These are phyloP conservation scores for Leptonema lineaticorne DNA, from an alignment of 1,140 invertebrate species.

Conservation along the genomic window DNA sequence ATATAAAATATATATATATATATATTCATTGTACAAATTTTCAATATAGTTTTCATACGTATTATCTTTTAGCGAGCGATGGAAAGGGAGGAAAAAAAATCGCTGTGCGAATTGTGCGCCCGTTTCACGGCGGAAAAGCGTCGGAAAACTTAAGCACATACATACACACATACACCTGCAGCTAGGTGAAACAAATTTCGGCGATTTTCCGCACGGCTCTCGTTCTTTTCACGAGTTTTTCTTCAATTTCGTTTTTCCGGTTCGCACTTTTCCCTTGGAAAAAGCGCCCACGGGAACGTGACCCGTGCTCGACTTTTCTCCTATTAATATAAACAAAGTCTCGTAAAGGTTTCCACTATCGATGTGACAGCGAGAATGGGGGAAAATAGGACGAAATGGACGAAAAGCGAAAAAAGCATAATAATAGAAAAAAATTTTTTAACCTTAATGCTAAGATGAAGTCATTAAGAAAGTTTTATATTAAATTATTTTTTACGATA, in stretches of 20 bases:
- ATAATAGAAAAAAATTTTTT: too few relatives aligned
- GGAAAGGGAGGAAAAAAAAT: background rate
- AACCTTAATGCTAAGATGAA: background rate
- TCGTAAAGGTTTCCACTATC: background rate
- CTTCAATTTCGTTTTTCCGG: background rate
- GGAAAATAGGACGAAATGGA: too few relatives aligned
- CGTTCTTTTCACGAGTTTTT: background rate
- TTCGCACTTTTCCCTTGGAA: background rate
- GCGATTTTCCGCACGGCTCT: background rate
- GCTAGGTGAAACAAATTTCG: slow-evolving; percentile 11
- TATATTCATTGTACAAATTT: too few relatives aligned
- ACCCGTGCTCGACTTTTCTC: background rate
- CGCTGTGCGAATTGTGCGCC: slow-evolving; percentile 6
- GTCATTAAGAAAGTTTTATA: too few relatives aligned
- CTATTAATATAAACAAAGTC: background rate
- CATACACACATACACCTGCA: too few relatives aligned
- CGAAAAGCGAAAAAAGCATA: too few relatives aligned
- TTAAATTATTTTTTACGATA: too few relatives aligned
- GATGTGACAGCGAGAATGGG: background rate
- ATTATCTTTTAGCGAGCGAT: too few relatives aligned
- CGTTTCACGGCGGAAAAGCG: background rate
- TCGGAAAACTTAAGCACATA: background rate
- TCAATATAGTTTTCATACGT: too few relatives aligned
- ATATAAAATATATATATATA: too few relatives aligned
- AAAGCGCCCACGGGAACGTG: background rate